These are phyloP conservation scores for Campoplex capitator DNA, from an alignment of 2,888 invertebrate species.

Conservation along the genomic window DNA sequence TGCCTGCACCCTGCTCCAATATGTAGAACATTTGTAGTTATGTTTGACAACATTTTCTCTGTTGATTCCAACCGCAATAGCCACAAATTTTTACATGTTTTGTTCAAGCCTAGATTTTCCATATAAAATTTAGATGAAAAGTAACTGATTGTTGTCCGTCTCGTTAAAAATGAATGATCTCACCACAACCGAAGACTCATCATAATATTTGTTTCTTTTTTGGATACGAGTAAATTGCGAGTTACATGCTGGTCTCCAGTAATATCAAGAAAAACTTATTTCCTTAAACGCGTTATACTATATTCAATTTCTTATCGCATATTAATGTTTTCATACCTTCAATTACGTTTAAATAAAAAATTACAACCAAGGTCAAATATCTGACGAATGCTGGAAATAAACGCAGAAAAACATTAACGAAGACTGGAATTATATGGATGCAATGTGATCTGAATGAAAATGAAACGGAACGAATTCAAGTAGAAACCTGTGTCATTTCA, in stretches of 20 bases:
- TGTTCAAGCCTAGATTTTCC: neutral
- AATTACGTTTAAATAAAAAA: neutral
- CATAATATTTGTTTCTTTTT: too few species aligned
- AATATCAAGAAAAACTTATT: neutral
- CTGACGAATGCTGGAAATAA: neutral
- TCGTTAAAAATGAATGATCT: too few species aligned
- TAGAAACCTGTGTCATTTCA: neutral
- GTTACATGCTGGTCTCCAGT: too few species aligned
- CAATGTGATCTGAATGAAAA: neutral
- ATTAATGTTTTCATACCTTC: too few species aligned
- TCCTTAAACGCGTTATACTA: neutral
- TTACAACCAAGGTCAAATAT: neutral
- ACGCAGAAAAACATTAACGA: neutral
- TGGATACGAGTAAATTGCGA: too few species aligned
- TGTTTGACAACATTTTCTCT: neutral
- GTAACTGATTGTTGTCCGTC: neutral
- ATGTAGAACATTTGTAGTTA: neutral
- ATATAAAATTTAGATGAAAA: neutral
- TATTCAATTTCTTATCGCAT: too few species aligned
- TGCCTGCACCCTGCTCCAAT: too few species aligned
- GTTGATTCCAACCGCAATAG: neutral
- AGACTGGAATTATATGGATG: neutral
- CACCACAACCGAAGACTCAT: too few species aligned
- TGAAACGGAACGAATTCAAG: neutral
- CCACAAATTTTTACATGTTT: neutral